Base-by-base conservation (phyloP, 53 echinoderm and acorn worm species). In the Luidia sarsii region DNA sequence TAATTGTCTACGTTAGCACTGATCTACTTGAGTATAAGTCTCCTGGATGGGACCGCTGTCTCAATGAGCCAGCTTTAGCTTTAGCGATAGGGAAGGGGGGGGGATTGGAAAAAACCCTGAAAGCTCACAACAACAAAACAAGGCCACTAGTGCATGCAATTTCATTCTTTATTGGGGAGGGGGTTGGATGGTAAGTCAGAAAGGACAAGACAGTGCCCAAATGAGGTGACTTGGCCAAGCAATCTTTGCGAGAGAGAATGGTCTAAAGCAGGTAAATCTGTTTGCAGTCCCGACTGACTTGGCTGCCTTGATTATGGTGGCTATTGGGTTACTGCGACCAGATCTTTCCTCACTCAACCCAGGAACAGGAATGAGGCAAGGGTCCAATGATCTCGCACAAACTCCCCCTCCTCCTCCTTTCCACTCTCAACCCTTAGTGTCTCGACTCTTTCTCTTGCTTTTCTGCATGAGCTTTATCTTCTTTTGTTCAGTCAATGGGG, bases 321-420 rank as follows among this genome's bases (percentile, higher is more conserved):
- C 72, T 71, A 71, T 71, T 71, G 71, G 54, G 72, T 71, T 71
- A 54, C 72, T 5, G 72, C 32, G 54, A 54, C 72, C 37, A 54
- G 72, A 71, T 54, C 72, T 20, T 18, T 36, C 21, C 19, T 23
- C 56, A 71, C 19, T 23, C 56, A 71, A 37, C 72, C 23, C 23
- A 36, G 39, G 20, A 50, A 36, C 54, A 71, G 71, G 48, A 71
- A 71, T 55, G 54, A 71, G 72, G 72, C 38, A 55, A 37, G 38
- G 10, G 55, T 15, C 55, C 24, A 35, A 36, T 71, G 55, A 71
- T 71, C 72, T n/a, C n/a, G n/a, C n/a, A n/a, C n/a, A n/a, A n/a
- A n/a, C n/a, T 22, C 50, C 32, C 49, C 33, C 50, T 54, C n/a
- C 25, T 37, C 33, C 69, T 23, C 1, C 15, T 52, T 39, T 71